A percentile compares a stretch with the other conserved stretches of the same genome.
phyloP scores from a whole-genome alignment of 1,140 invertebrate genomes.

The Conopomorpha cramerella region DNA sequence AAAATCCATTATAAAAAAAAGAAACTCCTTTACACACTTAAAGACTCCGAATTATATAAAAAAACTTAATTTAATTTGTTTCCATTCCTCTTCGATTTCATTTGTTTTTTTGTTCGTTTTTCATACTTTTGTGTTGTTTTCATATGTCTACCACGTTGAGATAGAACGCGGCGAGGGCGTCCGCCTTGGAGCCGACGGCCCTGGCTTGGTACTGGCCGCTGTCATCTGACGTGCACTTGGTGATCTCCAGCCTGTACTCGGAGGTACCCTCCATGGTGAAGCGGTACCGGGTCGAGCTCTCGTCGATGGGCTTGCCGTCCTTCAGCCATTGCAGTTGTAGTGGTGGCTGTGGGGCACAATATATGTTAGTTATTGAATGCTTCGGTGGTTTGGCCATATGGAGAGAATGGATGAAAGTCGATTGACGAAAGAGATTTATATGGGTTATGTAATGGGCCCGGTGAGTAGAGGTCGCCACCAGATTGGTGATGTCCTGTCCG shows the following conservation, averaged over 20 bases:
- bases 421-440: no score
- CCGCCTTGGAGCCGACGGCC: constrained; percentile 83
- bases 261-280: constrained; percentile 81
- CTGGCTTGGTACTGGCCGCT: constrained; percentile 89
- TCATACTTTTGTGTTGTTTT: no score
- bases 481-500: no score
- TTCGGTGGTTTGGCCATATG: no score
- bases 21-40: constrained; percentile 39
- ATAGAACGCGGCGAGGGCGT: constrained; percentile 82
- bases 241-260: constrained; percentile 76
- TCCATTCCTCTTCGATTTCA: no score
- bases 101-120: no score
- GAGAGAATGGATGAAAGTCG: no score
- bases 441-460: no score
- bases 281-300: constrained; percentile 76
- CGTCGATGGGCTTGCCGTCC: constrained; percentile 84
- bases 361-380: no score
- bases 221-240: constrained; percentile 77
- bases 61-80: constrained; percentile 41
- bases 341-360: constrained; percentile 53
- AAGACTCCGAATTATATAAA: constrained; percentile 53
- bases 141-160: constrained; percentile 72
- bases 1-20: no score
- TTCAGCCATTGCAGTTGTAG: constrained; percentile 81
- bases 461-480: no score